Evolutionary conservation across 2,888 invertebrate genomes (phyloP), one percentile per base, ranked within the genome.

Genomic region (Drosophila buzzatii): DNA sequence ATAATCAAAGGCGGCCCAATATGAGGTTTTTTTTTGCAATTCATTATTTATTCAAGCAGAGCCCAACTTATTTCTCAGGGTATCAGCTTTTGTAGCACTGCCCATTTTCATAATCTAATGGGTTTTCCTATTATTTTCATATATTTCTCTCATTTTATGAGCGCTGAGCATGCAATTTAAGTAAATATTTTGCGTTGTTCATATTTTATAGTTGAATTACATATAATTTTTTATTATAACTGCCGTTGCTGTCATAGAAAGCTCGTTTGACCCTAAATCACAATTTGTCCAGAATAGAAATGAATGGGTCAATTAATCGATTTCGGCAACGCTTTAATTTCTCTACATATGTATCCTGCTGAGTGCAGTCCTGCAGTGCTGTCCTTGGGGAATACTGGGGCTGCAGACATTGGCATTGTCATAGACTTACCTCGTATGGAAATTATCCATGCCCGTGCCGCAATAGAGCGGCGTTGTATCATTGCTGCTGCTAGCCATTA

Each of bases 391-490:
- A 51, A 27, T 47, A 37, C 51, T 61, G 41, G 35, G 8, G 39
- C 33, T 51, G 60, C 37, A 67, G 70, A 45, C 62, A 18, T 37
- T 64, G 74, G 39, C 79, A 70, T n/a, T 41, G 55, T 12, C 33
- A 27, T 20, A 41, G 55, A 82, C 92, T 91, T 81, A 92, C 92
- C 88, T 85, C 53, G 92, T 92, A 81, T 92, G 92, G 72, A 92
- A 92, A 83, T 91, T 88, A 81, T 92, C 92, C 86, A 91, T 81
- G 79, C 87, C 88, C 59, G 89, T 81, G 72, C 92, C 92, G 79
- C 92, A 92, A 66, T 91, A 92, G 51, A 80, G 81, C 73, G 91
- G 89, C 66, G 79, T 81, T 65, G 91, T 88, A 72, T 88, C 84
- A 81, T 91, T 86, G 73, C 70, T 88, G 73, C 79, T 76, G 75